Base-by-base conservation (phyloP, 2,113 vertebrate species). In the Spermophilus dauricus region DNA sequence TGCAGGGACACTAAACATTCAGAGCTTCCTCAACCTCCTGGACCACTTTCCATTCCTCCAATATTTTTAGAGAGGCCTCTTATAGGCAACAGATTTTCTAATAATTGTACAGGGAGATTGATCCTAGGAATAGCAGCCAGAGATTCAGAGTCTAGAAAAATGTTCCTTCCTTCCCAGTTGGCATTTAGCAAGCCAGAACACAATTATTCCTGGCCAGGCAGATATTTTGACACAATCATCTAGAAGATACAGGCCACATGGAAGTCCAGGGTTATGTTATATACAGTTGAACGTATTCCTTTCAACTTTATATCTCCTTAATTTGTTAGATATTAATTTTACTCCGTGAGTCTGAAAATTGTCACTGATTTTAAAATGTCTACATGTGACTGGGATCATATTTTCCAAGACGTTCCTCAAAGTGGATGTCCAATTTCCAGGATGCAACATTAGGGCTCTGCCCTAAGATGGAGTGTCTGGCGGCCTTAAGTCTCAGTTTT, bases 1-100 rank as follows among this genome's bases (percentile, higher is more conserved):
- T 94, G 80, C 67, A 89, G 85, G 91, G 63, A 93, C 86, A 94
- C 96, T 94, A 95, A 95, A 96, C 96, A 95, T 95, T 83, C 77
- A 83, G 96, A 61, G 89, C 56, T 97, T 37, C 18, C 58, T 89
- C 30, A 17, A 24, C 32, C 70, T 39, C 32, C 39, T 0, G 8
- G 80, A 75, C 70, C 11, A 67, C 92, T 96, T 93, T 80, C 28
- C 30, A 32, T 32, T 18, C 78, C 70, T 76, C 75, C 18, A 63
- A 12, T 56, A 51, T 58, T 61, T 86, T 86, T 39, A 56, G 28
- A 28, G 4, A 73, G 51, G 39, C 2, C 48, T 67, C 7, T 24
- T 53, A 51, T 5, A 73, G 28, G 51, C 12, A 51, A 22, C 37
- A n/a, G 8, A 11, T 61, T 70, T 95, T 48, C 56, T 75, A 70